Conservation (phyloP, 2,797 vertebrate species). For the Rachycentron canadum region DNA sequence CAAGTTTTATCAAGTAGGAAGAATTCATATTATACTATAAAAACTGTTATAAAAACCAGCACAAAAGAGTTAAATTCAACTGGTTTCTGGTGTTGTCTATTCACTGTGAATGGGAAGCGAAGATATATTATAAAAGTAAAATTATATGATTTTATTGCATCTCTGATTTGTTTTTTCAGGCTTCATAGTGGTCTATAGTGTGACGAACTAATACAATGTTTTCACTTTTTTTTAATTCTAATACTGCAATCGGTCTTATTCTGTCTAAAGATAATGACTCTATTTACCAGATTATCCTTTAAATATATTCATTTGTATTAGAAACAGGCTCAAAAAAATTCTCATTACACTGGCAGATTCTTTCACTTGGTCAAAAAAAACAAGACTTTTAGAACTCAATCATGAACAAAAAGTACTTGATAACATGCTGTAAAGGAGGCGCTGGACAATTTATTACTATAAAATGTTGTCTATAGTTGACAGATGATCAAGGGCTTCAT, state of each 20-base stretch:
- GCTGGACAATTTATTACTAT: conserved; percentile 10
- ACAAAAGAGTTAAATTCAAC: background rate
- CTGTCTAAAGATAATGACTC: background rate
- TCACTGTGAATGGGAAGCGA: background rate
- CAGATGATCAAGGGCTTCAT: conserved; percentile 23
- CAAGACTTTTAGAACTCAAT: conserved; percentile 13
- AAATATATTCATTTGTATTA: background rate
- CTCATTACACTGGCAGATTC: background rate
- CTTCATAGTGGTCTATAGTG: background rate
- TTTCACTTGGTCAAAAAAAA: background rate
- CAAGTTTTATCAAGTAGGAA: background rate
- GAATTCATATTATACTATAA: background rate
- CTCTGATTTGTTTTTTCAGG: background rate
- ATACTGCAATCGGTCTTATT: background rate
- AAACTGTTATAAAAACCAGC: background rate
- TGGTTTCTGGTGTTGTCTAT: background rate
- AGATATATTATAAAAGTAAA: background rate
- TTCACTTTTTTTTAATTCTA: background rate
- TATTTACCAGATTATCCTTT: conserved; percentile 1
- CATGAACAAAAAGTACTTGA: conserved; percentile 1
- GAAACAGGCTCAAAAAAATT: conserved; percentile 12
- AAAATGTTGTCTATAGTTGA: conserved; percentile 3
- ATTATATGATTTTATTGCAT: background rate
- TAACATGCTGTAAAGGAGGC: conserved; percentile 13
- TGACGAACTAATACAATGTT: background rate